Evolutionary conservation across 2,113 vertebrate species (phyloP).

Genomic region (Muntiacus muntjak): DNA sequence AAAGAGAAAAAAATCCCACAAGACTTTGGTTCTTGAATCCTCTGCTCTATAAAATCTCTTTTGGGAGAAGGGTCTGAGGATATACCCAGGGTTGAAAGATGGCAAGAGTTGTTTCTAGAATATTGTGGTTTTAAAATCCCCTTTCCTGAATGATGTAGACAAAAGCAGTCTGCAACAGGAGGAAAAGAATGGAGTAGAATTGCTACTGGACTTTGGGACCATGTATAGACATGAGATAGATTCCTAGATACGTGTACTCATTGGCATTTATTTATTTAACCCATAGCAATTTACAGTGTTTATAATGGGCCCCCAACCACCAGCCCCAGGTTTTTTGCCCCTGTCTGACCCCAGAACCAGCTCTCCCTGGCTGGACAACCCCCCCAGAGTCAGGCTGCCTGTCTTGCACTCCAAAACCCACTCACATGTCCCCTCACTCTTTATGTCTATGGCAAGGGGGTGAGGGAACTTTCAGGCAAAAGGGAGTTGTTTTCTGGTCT

Average conservation of each 20-base stretch:
- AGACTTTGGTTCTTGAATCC: not conserved
- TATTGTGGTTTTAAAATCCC: not conserved
- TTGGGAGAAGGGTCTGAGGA: not conserved
- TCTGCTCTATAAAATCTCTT: not conserved
- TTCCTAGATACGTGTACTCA: not conserved
- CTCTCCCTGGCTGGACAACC: not conserved
- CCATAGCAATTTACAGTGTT: not conserved
- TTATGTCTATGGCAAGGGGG: not conserved
- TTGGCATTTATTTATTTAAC: not conserved
- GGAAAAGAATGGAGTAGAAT: not conserved
- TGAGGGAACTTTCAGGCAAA: not conserved
- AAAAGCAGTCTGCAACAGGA: not conserved
- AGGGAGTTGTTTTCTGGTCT: not conserved
- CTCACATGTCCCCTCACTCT: not conserved
- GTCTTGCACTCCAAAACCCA: rapidly evolving
- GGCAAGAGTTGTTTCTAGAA: not conserved
- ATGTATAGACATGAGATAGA: not conserved
- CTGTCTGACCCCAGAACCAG: not conserved
- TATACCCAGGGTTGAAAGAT: not conserved
- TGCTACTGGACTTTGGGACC: not conserved
- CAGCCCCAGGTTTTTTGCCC: not conserved
- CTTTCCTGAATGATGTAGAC: not conserved
- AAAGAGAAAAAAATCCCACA: not conserved
- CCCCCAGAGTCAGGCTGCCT: not conserved
- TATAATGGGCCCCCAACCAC: not conserved